These are phyloP conservation scores for Lampropteryx suffumata DNA, from an alignment of 2,888 invertebrate genomes.

Conservation along the genomic window DNA sequence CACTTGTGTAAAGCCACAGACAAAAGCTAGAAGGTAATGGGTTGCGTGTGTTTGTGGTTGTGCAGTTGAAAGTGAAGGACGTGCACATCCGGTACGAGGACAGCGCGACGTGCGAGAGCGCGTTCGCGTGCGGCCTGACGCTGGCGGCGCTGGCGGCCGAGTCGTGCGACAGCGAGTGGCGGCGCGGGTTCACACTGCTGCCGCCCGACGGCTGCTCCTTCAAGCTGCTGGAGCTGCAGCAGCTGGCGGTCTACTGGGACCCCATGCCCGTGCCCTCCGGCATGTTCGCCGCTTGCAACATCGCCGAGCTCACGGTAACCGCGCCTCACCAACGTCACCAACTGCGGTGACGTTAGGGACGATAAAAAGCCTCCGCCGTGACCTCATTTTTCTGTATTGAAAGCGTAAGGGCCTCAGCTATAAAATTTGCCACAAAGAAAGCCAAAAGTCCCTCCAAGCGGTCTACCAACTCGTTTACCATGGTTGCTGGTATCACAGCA, in stretches of 20 bases:
- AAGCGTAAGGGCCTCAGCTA: too few species aligned
- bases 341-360: too few species aligned
- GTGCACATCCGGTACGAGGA: conserved; percentile 99
- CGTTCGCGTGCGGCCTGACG: conserved; percentile 94
- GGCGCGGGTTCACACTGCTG: conserved; percentile 86
- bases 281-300: conserved; percentile 86
- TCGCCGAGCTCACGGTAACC: conserved; percentile 88
- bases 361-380: too few species aligned
- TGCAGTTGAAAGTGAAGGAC: conserved; percentile 93
- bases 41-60: background rate
- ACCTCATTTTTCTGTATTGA: too few species aligned
- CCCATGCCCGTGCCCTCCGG: conserved; percentile 81
- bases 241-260: conserved; percentile 96
- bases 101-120: conserved; percentile 85
- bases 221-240: conserved; percentile 94
- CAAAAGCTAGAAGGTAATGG: too few species aligned
- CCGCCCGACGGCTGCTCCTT: conserved; percentile 86
- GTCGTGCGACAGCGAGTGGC: conserved; percentile 95
- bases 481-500: too few species aligned
- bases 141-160: conserved; percentile 94
- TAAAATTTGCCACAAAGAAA: too few species aligned
- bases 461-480: too few species aligned
- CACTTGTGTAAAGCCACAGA: too few species aligned
- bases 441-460: too few species aligned
- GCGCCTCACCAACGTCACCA: too few species aligned